Conservation (phyloP, 2,888 invertebrate species). For the Ophion ellenae region DNA sequence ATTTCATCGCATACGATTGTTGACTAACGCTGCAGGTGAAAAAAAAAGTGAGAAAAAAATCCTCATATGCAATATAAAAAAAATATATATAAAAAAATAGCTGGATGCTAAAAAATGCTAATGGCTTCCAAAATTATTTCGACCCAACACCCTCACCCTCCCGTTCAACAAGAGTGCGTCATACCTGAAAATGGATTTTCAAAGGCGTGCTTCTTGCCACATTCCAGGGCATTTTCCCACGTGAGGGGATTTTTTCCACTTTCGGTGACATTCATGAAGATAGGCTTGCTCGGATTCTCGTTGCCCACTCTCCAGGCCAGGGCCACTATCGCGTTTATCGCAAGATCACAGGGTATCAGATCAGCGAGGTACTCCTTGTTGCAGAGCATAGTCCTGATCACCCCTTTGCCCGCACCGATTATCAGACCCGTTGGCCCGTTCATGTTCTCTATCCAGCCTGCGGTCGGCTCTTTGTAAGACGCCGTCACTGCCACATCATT, state of each 20-base stretch:
- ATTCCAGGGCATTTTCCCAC: slow-evolving; percentile 93
- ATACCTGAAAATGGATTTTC: slow-evolving; percentile 86
- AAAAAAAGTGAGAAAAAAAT: too few species aligned
- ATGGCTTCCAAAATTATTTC: background rate
- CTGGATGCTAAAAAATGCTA: background rate
- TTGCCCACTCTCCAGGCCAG: slow-evolving; percentile 88
- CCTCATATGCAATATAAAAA: too few species aligned
- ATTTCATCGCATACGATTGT: background rate
- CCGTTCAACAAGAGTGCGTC: background rate
- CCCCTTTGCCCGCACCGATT: slow-evolving; percentile 92
- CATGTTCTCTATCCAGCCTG: slow-evolving; percentile 96
- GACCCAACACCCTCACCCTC: background rate
- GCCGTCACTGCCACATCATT: slow-evolving; percentile 88
- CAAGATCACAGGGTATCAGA: slow-evolving; percentile 91
- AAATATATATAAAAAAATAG: background rate
- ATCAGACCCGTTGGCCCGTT: slow-evolving; percentile 95
- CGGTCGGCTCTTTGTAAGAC: slow-evolving; percentile 90
- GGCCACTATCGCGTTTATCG: slow-evolving; percentile 91
- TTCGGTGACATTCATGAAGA: slow-evolving; percentile 92
- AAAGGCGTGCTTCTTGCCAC: slow-evolving; percentile 86
- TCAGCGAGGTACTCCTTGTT: slow-evolving; percentile 87
- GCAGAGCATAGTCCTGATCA: slow-evolving; percentile 93
- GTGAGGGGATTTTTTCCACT: slow-evolving; percentile 91
- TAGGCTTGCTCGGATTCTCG: slow-evolving; percentile 82
- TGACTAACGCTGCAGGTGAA: too few species aligned